Base-by-base conservation (phyloP, 2,888 invertebrate species). In the Linnaemya vulpina region DNA sequence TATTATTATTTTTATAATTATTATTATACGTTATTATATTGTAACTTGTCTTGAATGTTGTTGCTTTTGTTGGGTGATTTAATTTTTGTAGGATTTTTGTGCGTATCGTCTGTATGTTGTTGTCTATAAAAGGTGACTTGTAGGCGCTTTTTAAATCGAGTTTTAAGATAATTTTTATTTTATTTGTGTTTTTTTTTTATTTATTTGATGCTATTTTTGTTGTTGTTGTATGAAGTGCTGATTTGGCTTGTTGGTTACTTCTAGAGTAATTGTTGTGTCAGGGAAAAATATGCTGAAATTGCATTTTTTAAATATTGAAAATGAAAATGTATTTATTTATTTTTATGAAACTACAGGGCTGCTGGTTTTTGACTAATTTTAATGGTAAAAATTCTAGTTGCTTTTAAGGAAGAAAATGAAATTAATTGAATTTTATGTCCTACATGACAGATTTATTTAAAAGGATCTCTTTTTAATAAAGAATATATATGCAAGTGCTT, bases 61-160 rank as follows among this genome's bases (percentile, higher is more conserved):
- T 46, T 65, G 15, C 38, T 74, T 46, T 55, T 25, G 9, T 60
- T 62, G 1, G n/a, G n/a, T n/a, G n/a, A n/a, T n/a, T n/a, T n/a
- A 13, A 3, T 67, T 55, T 15, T 22, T 62, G 62, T 80, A 3
- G 43, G 49, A 70, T 78, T 60, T 65, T 62, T 71, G 55, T 38
- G 22, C 58, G 46, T 62, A 53, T 63, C 22, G 13, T 71, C 15
- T 46, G 55, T 70, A 70, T 71, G 70, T 70, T 71, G 15, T 51
- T 82, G 85, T 22, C 82, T 67, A 65, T 85, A 85, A 82, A 82
- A 79, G 78, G 75, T 82, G 78, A 85, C 85, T 85, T 79, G 85
- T 85, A 85, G 85, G 85, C 82, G 85, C 85, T 85, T 85, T 85
- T 82, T 67, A 51, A 65, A 83, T 83, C 82, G 58, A 77, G 82